Base-by-base conservation (phyloP, 2,888 invertebrate genomes). In the Rugalucina vietnamica region DNA sequence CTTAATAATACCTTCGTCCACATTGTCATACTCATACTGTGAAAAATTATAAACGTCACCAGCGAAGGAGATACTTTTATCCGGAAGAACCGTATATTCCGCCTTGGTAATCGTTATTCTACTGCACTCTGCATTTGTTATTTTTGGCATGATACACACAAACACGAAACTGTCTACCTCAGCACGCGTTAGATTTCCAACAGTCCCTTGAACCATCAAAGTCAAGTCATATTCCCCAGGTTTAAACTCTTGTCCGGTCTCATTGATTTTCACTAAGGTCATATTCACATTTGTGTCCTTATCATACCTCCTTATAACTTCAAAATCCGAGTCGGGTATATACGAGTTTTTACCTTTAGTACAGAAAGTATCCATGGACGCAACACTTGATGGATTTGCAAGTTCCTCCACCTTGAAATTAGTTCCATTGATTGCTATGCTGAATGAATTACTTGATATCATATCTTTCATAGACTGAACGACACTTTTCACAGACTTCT, bases 101-200 rank as follows among this genome's bases (percentile, higher is more conserved):
- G 79, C 60, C 8, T 70, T 69, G 10, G 60, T 71, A 0, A 93
- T 73, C 10, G 80, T 72, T 14, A 93, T 91, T 27, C 90, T 73
- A 0, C 82, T 88, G 75, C 93, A 93, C 12, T 89, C 75, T 21
- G 69, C 85, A 21, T 91, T 76, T 12, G 54, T 79, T n/a, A 93
- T 90, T 24, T 89, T 71, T 0, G 93, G 93, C 88, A 90, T 89
- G 34, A 89, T 87, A 76, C 93, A 93, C 3, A 92, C 91, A 72
- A 92, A 90, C 0, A 90, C 92, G 75, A 90, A 91, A 29, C 88
- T 86, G 12, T 76, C 73, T 3, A 88, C 54, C 0, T 79, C 81
- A 0, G 90, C 80, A 21, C 89, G 86, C 1, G 85, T 88, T 14
- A 90, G 81, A 27, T 87, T 82, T 0, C 90, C 90, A 24, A 89